Percentiles rank a stretch among this genome's conserved stretches.
These are phyloP conservation scores for Timema podura DNA, from an alignment of 2,888 invertebrate genomes.

Conservation along the genomic window DNA sequence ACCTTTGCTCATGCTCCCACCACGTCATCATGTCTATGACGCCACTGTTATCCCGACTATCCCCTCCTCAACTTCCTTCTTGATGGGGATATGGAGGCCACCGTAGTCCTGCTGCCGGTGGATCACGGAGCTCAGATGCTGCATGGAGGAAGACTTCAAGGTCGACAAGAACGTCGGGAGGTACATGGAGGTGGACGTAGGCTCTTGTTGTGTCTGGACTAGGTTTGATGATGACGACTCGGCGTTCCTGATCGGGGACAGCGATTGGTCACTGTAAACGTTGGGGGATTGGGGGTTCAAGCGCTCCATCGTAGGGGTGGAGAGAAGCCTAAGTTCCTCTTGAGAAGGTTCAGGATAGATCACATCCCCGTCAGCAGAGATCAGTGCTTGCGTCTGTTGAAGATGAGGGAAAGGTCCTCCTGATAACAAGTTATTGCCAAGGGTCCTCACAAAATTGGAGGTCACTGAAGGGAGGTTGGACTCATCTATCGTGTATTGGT, in stretches of 20 bases:
- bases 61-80: too few relatives aligned
- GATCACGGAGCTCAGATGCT: too few relatives aligned
- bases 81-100: slow-evolving; percentile 6
- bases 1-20: slow-evolving; percentile 48
- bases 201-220: not conserved
- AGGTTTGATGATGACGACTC: not conserved
- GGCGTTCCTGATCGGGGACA: slow-evolving; percentile 11
- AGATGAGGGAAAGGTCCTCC: too few relatives aligned
- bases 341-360: not conserved
- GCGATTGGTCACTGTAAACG: slow-evolving; percentile 26
- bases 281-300: slow-evolving; percentile 18
- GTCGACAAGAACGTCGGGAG: slow-evolving; percentile 8
- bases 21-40: slow-evolving; percentile 54
- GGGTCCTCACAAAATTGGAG: too few relatives aligned
- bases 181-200: slow-evolving; percentile 1
- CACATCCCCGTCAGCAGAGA: not conserved
- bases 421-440: too few relatives aligned
- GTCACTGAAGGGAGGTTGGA: too few relatives aligned
- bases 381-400: not conserved
- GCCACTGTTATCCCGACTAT: slow-evolving; percentile 28
- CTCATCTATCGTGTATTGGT: too few relatives aligned
- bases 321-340: not conserved
- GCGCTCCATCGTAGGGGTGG: too few relatives aligned
- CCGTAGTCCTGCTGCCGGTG: too few relatives aligned
- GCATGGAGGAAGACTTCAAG: not conserved